Percentiles rank a stretch among this genome's conserved stretches.
These are phyloP conservation scores for Melanostigma gelatinosum DNA, from an alignment of 2,113 vertebrate species.

Conservation along the genomic window DNA sequence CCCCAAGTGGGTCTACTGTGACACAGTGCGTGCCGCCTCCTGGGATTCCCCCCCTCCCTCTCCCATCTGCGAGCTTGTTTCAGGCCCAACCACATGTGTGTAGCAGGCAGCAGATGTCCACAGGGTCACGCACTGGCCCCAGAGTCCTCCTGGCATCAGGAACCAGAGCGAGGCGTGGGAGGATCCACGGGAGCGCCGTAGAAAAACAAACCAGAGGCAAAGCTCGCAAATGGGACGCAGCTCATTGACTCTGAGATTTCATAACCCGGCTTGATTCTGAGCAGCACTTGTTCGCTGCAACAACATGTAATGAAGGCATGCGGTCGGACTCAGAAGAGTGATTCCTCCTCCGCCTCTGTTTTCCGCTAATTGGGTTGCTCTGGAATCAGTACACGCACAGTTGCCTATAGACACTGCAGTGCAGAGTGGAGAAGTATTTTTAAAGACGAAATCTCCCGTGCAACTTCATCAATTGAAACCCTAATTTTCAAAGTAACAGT, in stretches of 20 bases:
- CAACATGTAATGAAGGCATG: slow-evolving; percentile 52
- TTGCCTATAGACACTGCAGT: slow-evolving; percentile 16
- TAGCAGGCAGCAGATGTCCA: slow-evolving; percentile 59
- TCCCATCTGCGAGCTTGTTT: slow-evolving; percentile 46
- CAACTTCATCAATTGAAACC: slow-evolving; percentile 9
- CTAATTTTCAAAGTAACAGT: background rate
- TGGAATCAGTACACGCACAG: slow-evolving; percentile 2
- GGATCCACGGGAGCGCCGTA: background rate
- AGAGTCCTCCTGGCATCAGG: slow-evolving; percentile 48
- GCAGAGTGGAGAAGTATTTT: background rate
- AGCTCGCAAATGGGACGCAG: slow-evolving; percentile 33
- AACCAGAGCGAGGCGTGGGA: slow-evolving; percentile 34
- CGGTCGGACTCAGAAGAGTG: slow-evolving; percentile 13
- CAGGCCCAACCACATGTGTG: slow-evolving; percentile 39
- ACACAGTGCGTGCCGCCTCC: slow-evolving; percentile 18
- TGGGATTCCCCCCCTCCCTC: slow-evolving; percentile 39
- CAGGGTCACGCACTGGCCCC: slow-evolving; percentile 33
- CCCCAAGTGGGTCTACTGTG: background rate
- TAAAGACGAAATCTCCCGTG: background rate
- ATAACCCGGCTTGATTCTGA: slow-evolving; percentile 35
- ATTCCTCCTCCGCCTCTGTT: slow-evolving; percentile 37
- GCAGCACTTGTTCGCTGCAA: slow-evolving; percentile 33
- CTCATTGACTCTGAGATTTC: slow-evolving; percentile 32
- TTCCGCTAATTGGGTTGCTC: slow-evolving; percentile 55
- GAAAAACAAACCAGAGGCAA: slow-evolving; percentile 48